Percentiles rank a stretch among this genome's conserved stretches.
Evolutionary conservation across 2,113 vertebrate genomes (phyloP).

Genomic region (Xyrauchen texanus): DNA sequence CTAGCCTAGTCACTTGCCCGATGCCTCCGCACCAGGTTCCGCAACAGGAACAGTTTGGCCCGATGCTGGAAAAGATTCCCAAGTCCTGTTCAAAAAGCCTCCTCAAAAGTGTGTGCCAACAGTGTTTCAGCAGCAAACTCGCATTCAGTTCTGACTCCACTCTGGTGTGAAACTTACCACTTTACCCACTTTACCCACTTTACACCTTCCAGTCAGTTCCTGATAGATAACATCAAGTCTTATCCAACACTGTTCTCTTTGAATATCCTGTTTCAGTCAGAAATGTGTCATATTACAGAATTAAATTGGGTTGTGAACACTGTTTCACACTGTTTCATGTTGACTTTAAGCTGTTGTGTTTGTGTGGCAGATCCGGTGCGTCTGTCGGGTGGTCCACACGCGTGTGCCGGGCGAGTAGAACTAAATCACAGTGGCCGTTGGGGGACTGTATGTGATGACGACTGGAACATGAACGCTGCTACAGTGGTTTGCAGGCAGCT

Average conservation of each 20-base stretch:
- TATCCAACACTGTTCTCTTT: not conserved
- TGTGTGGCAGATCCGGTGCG: constrained; percentile 12
- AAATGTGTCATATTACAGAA: not conserved
- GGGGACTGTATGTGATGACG: constrained; percentile 43
- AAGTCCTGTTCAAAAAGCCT: too few relatives aligned
- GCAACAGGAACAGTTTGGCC: too few relatives aligned
- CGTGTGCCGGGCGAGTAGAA: constrained; percentile 40
- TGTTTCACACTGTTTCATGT: not conserved
- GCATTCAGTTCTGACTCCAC: too few relatives aligned
- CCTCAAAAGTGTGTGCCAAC: too few relatives aligned
- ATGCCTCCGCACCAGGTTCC: too few relatives aligned
- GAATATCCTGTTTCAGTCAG: not conserved
- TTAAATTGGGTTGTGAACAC: not conserved
- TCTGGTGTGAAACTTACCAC: too few relatives aligned
- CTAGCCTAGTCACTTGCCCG: too few relatives aligned
- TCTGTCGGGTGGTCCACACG: constrained; percentile 1
- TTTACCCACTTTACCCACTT: too few relatives aligned
- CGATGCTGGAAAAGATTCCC: too few relatives aligned
- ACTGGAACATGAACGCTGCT: constrained; percentile 32
- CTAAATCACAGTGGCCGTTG: constrained; percentile 20
- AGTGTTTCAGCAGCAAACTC: too few relatives aligned
- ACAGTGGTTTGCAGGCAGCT: constrained; percentile 63
- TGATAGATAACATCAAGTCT: not conserved
- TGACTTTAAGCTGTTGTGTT: not conserved
- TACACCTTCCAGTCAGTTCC: too few relatives aligned